Base-by-base conservation (phyloP, 2,797 vertebrate genomes). In the Kryptopterus vitreolus region DNA sequence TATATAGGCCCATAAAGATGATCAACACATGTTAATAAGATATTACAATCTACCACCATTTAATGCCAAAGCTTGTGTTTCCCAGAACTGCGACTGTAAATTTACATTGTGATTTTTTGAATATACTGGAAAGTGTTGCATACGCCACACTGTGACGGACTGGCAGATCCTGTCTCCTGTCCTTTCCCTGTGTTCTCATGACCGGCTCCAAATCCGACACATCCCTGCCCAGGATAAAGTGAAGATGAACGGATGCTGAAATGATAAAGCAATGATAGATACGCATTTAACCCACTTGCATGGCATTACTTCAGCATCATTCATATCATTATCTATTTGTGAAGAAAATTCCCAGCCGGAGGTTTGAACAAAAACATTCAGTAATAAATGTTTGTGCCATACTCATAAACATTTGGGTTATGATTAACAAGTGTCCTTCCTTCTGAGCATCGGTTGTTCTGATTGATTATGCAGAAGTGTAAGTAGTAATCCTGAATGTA, bases 21-120 rank as follows among this genome's bases (percentile, higher is more conserved):
- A 74, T 57, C 68, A 33, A 76, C 71, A 43, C 31, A 50, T 62
- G 33, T 53, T 73, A 57, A 79, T 66, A 69, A 62, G 78, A 79
- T 68, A 68, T 43, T 73, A 77, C 58, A 48, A 69, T 76, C 55
- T 65, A 75, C 76, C 53, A 66, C 85, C 80, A 78, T 71, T 68
- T 81, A 66, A 82, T 83, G 82, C 85, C 85, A 87, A 85, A 85
- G 84, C 80, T 84, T 82, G 55, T 76, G 62, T 81, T 80, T 84
- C 63, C n/a, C 29, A 46, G 24, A 73, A 52, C 26, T 77, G 38
- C 52, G 79, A 73, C 57, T 85, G 74, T 79, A 80, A 71, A 66
- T 52, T 76, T 46, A 16, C 57, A 61, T 75, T 75, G 35, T 61
- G 24, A 75, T 20, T 61, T 18, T 81, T 77, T 66, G 33, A 65